These are phyloP conservation scores for Epizoanthus stellaris DNA, from an alignment of 92 coral and sea anemone species.

Conservation along the genomic window DNA sequence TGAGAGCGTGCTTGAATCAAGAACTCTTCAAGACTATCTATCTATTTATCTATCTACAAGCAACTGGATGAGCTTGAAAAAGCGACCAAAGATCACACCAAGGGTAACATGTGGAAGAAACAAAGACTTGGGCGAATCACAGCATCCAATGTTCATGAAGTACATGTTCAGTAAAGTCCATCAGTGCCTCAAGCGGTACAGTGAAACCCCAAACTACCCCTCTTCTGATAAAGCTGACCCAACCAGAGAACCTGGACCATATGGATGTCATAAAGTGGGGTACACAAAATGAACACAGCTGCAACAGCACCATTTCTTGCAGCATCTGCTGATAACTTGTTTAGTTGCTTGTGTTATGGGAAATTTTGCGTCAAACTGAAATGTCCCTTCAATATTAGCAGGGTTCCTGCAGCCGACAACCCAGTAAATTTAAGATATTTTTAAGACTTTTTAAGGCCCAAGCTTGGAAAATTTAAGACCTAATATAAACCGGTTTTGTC, in stretches of 20 bases:
- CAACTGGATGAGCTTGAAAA: conserved; percentile 20
- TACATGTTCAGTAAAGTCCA: conserved; percentile 20
- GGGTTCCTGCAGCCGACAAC: too few species aligned
- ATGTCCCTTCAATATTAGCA: conserved; percentile 20
- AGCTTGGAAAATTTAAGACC: too few species aligned
- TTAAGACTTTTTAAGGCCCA: too few species aligned
- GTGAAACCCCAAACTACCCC: conserved; percentile 34
- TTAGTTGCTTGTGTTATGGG: conserved; percentile 35
- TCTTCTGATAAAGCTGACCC: conserved; percentile 22
- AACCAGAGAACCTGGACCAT: conserved; percentile 10
- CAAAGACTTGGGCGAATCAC: conserved; percentile 22
- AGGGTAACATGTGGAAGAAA: conserved; percentile 12
- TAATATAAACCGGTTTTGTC: too few species aligned
- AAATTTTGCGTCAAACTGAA: conserved; percentile 28
- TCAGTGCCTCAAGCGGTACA: conserved; percentile 22
- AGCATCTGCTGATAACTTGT: conserved; percentile 45
- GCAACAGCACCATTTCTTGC: conserved; percentile 48
- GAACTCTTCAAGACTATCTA: background rate
- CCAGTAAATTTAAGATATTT: too few species aligned
- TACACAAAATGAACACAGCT: conserved; percentile 5
- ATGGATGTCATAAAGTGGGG: conserved; percentile 23
- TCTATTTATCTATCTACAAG: too few species aligned
- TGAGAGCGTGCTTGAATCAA: too few species aligned
- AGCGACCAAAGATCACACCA: conserved; percentile 28
- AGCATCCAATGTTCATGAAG: conserved; percentile 28